Evolutionary conservation across 2,797 vertebrate genomes (phyloP).

Genomic region (Gila robusta): DNA sequence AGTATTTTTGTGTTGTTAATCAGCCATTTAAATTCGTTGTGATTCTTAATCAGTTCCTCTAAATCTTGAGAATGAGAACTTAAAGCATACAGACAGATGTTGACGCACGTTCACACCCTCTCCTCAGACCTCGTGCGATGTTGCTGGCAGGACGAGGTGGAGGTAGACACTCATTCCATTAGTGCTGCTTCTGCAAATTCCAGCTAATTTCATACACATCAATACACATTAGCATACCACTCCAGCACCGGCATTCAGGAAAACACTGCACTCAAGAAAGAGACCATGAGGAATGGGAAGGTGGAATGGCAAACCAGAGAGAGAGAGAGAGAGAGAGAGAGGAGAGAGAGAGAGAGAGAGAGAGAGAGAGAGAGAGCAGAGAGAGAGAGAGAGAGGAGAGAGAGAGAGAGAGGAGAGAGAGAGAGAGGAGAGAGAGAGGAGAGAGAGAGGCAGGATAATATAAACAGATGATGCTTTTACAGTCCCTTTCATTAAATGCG

Average conservation of each 20-base stretch:
- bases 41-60: not conserved
- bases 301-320: slow-evolving; percentile 21
- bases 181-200: slow-evolving; percentile 63
- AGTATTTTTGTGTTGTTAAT: slow-evolving; percentile 1
- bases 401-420: too few species aligned
- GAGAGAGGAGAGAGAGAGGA: too few species aligned
- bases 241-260: slow-evolving; percentile 57
- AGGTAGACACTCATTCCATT: slow-evolving; percentile 66
- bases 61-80: not conserved
- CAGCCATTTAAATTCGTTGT: not conserved
- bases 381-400: too few species aligned
- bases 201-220: slow-evolving; percentile 73
- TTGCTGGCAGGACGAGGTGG: slow-evolving; percentile 55
- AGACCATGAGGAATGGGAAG: slow-evolving; percentile 37
- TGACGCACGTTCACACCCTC: slow-evolving; percentile 10
- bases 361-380: too few species aligned
- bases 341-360: too few species aligned
- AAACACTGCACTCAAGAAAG: slow-evolving; percentile 36
- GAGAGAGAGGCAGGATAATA: slow-evolving; percentile 62
- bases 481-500: slow-evolving; percentile 75
- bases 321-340: not conserved
- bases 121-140: slow-evolving; percentile 8
- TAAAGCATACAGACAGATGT: slow-evolving; percentile 14
- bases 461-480: slow-evolving; percentile 76
- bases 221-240: slow-evolving; percentile 76